phyloP scores from a whole-genome alignment of 2,113 vertebrate species.

The Pterocles gutturalis region DNA sequence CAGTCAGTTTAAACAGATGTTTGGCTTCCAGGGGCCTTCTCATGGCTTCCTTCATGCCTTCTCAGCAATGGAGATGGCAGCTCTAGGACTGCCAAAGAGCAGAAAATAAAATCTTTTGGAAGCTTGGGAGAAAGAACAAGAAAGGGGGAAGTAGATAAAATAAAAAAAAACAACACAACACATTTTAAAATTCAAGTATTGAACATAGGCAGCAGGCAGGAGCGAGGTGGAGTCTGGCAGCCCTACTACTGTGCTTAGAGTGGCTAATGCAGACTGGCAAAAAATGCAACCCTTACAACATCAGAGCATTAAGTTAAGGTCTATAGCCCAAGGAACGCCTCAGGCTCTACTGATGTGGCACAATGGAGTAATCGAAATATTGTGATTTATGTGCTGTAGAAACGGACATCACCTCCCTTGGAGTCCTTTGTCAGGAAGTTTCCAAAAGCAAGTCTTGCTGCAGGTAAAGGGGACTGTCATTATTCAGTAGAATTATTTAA shows the following conservation, averaged over 20 bases:
- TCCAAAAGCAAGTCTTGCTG: background rate
- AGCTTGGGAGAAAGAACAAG: background rate
- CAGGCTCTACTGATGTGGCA: background rate
- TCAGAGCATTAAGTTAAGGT: background rate
- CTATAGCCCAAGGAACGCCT: background rate
- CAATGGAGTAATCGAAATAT: background rate
- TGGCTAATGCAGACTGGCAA: background rate
- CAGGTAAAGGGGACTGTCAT: background rate
- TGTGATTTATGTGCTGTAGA: background rate
- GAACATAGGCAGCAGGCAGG: background rate
- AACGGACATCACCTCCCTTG: background rate
- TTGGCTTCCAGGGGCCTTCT: background rate
- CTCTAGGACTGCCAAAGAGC: background rate
- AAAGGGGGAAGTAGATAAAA: background rate
- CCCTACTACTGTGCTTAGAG: no score
- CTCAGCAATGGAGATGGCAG: background rate
- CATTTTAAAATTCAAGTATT: background rate
- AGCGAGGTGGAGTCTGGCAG: background rate
- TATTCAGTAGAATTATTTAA: background rate
- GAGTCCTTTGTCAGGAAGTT: background rate
- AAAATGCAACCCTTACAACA: background rate
- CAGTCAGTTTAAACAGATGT: background rate
- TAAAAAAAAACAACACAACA: background rate
- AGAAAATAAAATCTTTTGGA: background rate
- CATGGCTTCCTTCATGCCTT: background rate